These are phyloP conservation scores for Panagrolaimus sp. DNA, from an alignment of 1,140 invertebrate genomes.

Conservation along the genomic window DNA sequence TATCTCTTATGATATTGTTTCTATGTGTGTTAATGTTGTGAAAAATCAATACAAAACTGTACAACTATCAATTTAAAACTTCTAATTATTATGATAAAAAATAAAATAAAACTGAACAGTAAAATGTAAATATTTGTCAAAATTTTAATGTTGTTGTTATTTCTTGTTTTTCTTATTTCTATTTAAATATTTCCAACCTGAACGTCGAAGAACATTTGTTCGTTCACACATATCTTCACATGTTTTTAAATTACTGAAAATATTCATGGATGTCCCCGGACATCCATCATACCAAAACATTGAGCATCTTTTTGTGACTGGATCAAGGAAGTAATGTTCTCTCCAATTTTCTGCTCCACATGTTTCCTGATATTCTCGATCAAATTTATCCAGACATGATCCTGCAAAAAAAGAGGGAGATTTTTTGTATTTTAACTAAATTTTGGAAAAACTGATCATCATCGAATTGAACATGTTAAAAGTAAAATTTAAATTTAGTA, in stretches of 20 bases:
- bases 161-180: neutral
- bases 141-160: slow-evolving; percentile 12
- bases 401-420: slow-evolving; percentile 24
- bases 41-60: no score
- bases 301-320: slow-evolving; percentile 40
- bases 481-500: no score
- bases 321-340: slow-evolving; percentile 48
- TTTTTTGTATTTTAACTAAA: slow-evolving; percentile 18
- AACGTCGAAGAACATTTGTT: slow-evolving; percentile 41
- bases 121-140: slow-evolving; percentile 12
- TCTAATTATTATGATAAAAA: no score
- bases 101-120: no score
- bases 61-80: no score
- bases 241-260: slow-evolving; percentile 48
- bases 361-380: slow-evolving; percentile 36
- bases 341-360: slow-evolving; percentile 47
- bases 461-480: no score
- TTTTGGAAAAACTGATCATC: no score
- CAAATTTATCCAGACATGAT: slow-evolving; percentile 47
- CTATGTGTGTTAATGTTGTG: no score
- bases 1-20: no score
- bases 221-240: slow-evolving; percentile 50
- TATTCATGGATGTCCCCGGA: slow-evolving; percentile 29
- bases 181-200: slow-evolving; percentile 31
- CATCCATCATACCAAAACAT: slow-evolving; percentile 51